A percentile compares a stretch with the other conserved stretches of the same genome.
phyloP scores from a whole-genome alignment of 1,140 invertebrate species.

The Caenorhabditis briggsae region DNA sequence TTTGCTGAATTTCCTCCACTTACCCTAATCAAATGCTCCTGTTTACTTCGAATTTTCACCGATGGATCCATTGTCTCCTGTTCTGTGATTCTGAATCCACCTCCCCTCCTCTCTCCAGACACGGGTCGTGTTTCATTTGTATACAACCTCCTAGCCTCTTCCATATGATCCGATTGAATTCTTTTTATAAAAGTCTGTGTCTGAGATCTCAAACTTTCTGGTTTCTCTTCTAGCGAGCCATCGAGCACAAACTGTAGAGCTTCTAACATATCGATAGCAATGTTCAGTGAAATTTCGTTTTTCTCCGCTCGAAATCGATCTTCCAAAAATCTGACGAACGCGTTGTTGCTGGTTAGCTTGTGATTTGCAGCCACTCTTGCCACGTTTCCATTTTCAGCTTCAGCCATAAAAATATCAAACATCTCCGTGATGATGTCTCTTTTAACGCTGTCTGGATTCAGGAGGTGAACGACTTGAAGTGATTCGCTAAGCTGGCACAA shows the following conservation, averaged over 20 bases:
- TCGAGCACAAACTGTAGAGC: conserved; percentile 1
- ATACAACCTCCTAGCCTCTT: not conserved
- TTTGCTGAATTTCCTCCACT: not conserved
- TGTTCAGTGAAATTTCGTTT: conserved; percentile 32
- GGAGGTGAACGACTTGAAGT: not conserved
- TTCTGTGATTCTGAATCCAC: not conserved
- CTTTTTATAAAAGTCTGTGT: not conserved
- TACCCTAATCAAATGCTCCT: conserved; percentile 24
- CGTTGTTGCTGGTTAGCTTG: not conserved
- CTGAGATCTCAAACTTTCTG: not conserved
- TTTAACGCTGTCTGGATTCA: not conserved
- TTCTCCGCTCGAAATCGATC: conserved; percentile 4
- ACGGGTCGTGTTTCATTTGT: not conserved
- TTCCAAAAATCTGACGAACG: conserved; percentile 26
- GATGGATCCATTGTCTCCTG: not conserved
- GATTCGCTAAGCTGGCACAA: conserved; percentile 25
- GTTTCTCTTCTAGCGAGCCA: not conserved
- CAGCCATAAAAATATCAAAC: conserved; percentile 27
- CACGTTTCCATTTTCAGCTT: conserved; percentile 26
- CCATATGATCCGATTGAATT: not conserved
- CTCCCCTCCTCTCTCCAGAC: not conserved
- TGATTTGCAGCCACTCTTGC: not conserved
- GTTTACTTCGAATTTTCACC: not conserved
- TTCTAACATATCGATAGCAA: not conserved
- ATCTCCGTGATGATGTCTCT: conserved; percentile 18